These are phyloP conservation scores for Ctenopoma multispine DNA, from an alignment of 2,797 vertebrate genomes.

Conservation along the genomic window DNA sequence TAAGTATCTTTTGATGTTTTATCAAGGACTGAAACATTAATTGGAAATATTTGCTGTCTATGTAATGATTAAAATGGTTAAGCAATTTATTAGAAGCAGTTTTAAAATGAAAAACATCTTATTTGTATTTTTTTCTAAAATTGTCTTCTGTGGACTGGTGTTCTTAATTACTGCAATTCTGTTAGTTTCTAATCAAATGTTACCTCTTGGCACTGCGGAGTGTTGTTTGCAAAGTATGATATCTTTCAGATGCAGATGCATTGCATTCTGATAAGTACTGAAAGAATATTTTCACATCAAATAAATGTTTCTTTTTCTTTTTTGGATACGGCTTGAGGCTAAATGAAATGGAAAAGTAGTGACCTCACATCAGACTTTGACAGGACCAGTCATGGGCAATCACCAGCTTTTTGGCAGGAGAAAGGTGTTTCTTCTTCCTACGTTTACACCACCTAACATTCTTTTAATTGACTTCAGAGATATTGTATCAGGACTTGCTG, in stretches of 20 bases:
- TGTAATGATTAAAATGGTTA: constrained; percentile 35
- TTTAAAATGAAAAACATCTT: constrained; percentile 35
- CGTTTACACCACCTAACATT: constrained; percentile 68
- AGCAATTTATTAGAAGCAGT: constrained; percentile 37
- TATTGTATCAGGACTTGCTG: constrained; percentile 71
- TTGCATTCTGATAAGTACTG: constrained; percentile 38
- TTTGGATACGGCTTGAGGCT: constrained; percentile 37
- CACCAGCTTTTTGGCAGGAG: constrained; percentile 61
- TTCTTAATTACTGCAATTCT: constrained; percentile 47
- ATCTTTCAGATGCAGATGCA: constrained; percentile 48
- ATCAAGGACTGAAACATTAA: constrained; percentile 52
- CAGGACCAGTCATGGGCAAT: constrained; percentile 58
- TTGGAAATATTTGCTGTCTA: constrained; percentile 44
- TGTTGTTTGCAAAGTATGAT: constrained; percentile 50
- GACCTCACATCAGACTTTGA: constrained; percentile 60
- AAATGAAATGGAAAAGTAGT: constrained; percentile 45
- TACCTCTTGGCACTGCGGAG: constrained; percentile 42
- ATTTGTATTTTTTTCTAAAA: constrained; percentile 24
- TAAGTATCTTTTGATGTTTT: constrained; percentile 64
- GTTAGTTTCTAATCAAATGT: constrained; percentile 36
- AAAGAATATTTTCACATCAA: constrained; percentile 53
- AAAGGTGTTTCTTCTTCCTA: constrained; percentile 36
- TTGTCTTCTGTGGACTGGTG: constrained; percentile 30
- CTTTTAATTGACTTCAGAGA: constrained; percentile 82
- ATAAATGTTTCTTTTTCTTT: constrained; percentile 30